Evolutionary conservation across 1,140 invertebrate genomes (phyloP), one percentile per base, ranked within the genome.

Genomic region (Polyergus mexicanus): DNA sequence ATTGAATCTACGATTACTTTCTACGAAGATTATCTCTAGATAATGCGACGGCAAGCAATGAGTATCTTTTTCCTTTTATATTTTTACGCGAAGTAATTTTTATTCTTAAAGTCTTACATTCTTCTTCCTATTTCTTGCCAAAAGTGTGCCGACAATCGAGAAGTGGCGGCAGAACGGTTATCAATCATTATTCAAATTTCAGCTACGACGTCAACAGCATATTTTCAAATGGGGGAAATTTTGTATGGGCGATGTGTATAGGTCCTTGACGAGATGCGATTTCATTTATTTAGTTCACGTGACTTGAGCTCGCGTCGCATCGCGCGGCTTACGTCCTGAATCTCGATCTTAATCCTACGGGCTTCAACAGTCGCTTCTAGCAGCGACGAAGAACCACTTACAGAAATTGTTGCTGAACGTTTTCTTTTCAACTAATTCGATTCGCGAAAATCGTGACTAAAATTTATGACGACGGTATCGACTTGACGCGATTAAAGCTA

Each of bases 261-360:
- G 54, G 25, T 72, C 60, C 51, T 47, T 65, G 65, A 68, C 66
- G 56, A 81, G 78, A 72, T 60, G 78, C 66, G 51, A 81, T 81
- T 72, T 81, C 78, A 66, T 81, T 51, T 72, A 81, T 81, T 81
- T 81, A 72, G 66, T 72, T 81, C 51, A 58, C 51, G 16, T 81
- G 78, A 72, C 66, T 81, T 44, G 78, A 81, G 51, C 51, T 60
- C 51, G 77, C 77, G 54, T 72, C 19, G 47, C 47, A 3, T 44
- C 47, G 47, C 44, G 5, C 47, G 66, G 19, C 81, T 75, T 54
- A 84, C 41, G 41, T 77, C 56, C 38, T 41, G 56, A 62, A 76
- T 83, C 78, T 77, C 71, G 71, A 83, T 83, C 71, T 44, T 60
- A 60, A 75, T 75, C 71, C 80, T 25, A 41, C 66, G 63, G 71